Evolutionary conservation across 2,888 invertebrate species (phyloP), one percentile per base, ranked within the genome.

Genomic region (Gastrophysa polygoni): DNA sequence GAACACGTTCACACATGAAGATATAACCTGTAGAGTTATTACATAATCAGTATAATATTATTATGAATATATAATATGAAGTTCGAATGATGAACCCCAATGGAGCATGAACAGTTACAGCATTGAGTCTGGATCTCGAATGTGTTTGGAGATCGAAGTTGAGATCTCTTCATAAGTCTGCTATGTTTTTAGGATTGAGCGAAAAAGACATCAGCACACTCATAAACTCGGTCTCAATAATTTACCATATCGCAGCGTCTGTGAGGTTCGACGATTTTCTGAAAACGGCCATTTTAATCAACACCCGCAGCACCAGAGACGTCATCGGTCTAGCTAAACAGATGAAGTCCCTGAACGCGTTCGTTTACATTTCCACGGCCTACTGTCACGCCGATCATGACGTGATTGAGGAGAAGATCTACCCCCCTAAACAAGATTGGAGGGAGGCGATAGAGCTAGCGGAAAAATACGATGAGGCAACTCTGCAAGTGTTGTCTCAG

Each of bases 331-430:
- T 91, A 4, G 88, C 87, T 0, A 80, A 84, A 51, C 82, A 84
- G 44, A 83, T 88, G 70, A 83, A 83, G 60, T 78, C 86, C 28
- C 43, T 77, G 16, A 61, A 69, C 11, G 86, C 85, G 0, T 81
- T 93, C 3, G 82, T 94, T 0, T 95, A 96, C 79, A 89, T 95
- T 0, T 95, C 95, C 0, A 95, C 96, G 0, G 91, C 94, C 0
- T 96, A 94, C 78, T 89, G 92, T 5, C 93, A 96, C 80, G 90
- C 91, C 6, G 90, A 93, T 46, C 52, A 61, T 21, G 28, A 86
- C 54, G 84, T 86, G 0, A 88, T 95, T 0, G 90, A 91, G 56
- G 96, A 96, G 80, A 82, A 86, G 57, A 82, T 94, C 47, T 94
- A 94, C 75, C 89, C 90, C 57, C 80, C 87, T 0, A 85, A 85